Evolutionary conservation across 2,113 vertebrate species (phyloP).

Genomic region (Eonycteris spelaea): DNA sequence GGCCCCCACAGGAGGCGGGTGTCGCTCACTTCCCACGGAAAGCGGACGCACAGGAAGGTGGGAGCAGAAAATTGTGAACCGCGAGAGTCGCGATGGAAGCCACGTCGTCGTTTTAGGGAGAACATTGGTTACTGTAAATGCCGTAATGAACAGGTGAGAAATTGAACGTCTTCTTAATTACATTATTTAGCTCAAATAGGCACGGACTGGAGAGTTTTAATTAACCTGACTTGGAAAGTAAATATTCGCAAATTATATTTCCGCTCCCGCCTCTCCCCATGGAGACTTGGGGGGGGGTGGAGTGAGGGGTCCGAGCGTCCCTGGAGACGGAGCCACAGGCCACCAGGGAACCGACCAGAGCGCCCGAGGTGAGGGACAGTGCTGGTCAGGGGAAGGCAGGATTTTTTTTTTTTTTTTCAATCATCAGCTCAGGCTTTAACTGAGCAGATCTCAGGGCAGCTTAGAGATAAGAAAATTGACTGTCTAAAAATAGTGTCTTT

Average conservation of each 20-base stretch:
- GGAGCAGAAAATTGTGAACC: neutral
- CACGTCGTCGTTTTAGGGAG: conserved; percentile 29
- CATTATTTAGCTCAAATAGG: conserved; percentile 60
- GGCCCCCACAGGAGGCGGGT: accelerated
- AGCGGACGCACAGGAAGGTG: neutral
- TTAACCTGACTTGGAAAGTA: conserved; percentile 33
- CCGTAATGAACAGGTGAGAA: neutral
- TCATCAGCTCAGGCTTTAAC: neutral
- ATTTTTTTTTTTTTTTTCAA: neutral
- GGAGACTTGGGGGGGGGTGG: neutral
- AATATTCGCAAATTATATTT: neutral
- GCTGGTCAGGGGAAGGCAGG: neutral
- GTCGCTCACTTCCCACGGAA: neutral
- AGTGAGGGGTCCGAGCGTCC: accelerated
- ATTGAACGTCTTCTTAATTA: conserved; percentile 62
- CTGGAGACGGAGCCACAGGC: accelerated
- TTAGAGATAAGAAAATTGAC: neutral
- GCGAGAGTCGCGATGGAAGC: conserved; percentile 1
- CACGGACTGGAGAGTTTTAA: conserved; percentile 11
- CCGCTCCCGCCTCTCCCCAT: neutral
- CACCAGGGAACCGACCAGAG: too few relatives aligned
- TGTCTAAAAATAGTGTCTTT: neutral
- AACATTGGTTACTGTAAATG: neutral
- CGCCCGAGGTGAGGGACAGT: neutral
- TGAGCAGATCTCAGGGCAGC: neutral